phyloP scores from a whole-genome alignment of 2,113 vertebrate genomes.

The Cnemophilus loriae region DNA sequence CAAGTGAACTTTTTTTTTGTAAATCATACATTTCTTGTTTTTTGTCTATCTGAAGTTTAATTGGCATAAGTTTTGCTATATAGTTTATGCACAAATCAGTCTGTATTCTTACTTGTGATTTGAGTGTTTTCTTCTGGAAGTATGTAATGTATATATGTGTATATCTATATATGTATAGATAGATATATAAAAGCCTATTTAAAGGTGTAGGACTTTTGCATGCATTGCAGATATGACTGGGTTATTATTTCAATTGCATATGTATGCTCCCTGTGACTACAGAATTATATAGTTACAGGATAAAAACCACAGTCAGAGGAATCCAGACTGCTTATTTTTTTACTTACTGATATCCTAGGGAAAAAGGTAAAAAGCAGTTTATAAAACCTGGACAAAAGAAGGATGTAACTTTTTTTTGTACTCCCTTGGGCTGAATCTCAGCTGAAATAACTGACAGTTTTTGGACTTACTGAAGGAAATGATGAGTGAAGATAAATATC shows the following conservation, averaged over 20 bases:
- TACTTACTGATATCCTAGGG: conserved; percentile 67
- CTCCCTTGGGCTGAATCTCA: conserved; percentile 68
- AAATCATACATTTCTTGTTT: not conserved
- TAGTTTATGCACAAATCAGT: not conserved
- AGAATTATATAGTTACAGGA: not conserved
- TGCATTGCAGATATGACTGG: not conserved
- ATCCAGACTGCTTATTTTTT: conserved; percentile 72
- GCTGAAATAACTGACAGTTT: conserved; percentile 80
- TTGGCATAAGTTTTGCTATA: not conserved
- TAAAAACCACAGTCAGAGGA: conserved; percentile 34
- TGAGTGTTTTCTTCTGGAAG: not conserved
- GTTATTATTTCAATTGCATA: conserved; percentile 16
- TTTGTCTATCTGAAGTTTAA: not conserved
- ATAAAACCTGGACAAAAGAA: conserved; percentile 73
- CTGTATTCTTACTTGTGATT: not conserved
- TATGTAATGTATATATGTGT: not conserved
- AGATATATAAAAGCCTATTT: not conserved
- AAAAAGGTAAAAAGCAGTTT: conserved; percentile 72
- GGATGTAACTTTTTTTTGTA: conserved; percentile 72
- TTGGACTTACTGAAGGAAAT: conserved; percentile 79
- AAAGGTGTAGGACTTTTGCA: not conserved
- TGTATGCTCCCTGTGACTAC: not conserved
- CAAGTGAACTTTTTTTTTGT: not conserved
- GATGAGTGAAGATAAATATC: conserved; percentile 81
- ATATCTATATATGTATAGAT: not conserved